Evolutionary conservation across 2,888 invertebrate species (phyloP).

Genomic region (Pantelozetes paolii): DNA sequence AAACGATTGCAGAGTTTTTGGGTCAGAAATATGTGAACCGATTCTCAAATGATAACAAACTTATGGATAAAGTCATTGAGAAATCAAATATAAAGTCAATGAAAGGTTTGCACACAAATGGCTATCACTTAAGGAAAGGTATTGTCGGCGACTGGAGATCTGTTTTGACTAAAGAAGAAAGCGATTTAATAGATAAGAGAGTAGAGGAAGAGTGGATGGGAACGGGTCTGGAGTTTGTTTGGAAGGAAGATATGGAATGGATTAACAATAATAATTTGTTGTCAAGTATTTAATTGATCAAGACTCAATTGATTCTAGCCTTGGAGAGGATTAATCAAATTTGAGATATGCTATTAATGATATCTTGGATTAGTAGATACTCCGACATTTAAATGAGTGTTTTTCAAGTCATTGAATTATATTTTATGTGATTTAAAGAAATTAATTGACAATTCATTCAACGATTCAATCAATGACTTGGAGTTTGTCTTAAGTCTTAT

Average conservation of each 20-base stretch:
- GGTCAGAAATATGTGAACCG: neutral
- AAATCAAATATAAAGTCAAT: neutral
- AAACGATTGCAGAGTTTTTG: neutral
- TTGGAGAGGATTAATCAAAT: no score
- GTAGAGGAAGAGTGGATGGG: neutral
- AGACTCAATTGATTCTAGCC: no score
- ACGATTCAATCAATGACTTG: no score
- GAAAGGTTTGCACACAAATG: neutral
- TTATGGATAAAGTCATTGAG: neutral
- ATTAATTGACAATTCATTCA: no score
- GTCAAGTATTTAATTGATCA: no score
- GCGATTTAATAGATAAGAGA: neutral
- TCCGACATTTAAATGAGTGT: no score
- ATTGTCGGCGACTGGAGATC: neutral
- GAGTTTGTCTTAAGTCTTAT: no score
- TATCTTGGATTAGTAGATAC: no score
- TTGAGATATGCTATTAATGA: no score
- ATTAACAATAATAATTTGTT: no score
- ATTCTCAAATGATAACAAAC: neutral
- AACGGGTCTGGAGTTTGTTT: neutral
- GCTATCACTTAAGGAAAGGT: neutral
- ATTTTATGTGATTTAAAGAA: no score
- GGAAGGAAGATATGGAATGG: neutral
- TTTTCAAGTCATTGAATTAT: no score
- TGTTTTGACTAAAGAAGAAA: neutral